Conservation (phyloP, 2,888 invertebrate genomes). For the Molanna angustata region DNA sequence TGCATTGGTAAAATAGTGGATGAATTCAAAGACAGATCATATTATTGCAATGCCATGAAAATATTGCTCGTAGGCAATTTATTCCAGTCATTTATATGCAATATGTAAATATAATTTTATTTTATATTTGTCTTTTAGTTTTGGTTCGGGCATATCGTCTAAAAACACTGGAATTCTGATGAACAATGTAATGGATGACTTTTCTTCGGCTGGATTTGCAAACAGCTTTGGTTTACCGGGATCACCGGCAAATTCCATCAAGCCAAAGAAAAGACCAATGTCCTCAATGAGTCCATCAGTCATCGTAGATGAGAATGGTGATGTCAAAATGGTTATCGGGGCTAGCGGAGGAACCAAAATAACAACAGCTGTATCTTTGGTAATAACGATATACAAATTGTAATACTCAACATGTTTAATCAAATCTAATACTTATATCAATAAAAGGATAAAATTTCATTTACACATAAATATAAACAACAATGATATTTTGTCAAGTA, state of each 20-base stretch:
- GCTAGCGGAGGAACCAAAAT: constrained; percentile 84
- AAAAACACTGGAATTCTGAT: constrained; percentile 83
- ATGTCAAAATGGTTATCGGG: constrained; percentile 72
- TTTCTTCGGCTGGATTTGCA: constrained; percentile 72
- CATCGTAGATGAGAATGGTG: constrained; percentile 62
- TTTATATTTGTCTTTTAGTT: constrained; percentile 53
- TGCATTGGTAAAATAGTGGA: too few species aligned
- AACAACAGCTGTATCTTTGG: constrained; percentile 67
- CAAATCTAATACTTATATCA: too few species aligned
- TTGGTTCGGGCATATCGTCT: constrained; percentile 79
- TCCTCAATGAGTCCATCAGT: constrained; percentile 87
- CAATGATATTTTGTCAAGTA: too few species aligned
- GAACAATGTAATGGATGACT: constrained; percentile 96
- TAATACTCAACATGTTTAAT: too few species aligned
- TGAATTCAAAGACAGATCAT: too few species aligned
- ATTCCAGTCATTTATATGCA: too few species aligned
- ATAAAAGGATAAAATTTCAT: too few species aligned
- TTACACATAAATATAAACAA: too few species aligned
- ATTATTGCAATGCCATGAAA: too few species aligned
- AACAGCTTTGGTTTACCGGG: constrained; percentile 72
- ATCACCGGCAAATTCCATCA: constrained; percentile 77
- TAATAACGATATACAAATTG: constrained; percentile 46
- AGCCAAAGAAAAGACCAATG: constrained; percentile 76
- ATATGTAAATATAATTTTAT: too few species aligned
- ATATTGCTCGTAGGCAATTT: too few species aligned